Percentiles rank a stretch among this genome's conserved stretches.
Conservation (phyloP, 2,888 invertebrate species). For the Eutolmus rufibarbis region DNA sequence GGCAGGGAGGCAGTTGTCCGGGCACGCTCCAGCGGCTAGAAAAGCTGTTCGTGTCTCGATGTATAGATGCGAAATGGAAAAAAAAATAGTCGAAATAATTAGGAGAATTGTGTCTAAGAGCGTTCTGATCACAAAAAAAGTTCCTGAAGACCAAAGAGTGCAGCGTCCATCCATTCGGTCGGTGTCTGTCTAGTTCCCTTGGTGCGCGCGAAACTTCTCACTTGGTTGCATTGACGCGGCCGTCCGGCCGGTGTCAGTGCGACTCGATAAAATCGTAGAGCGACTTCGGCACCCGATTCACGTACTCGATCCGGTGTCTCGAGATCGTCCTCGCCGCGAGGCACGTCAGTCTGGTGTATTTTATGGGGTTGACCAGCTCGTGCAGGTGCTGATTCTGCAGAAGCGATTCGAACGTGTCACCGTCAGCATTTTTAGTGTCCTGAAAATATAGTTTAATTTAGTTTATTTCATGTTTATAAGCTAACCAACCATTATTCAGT, state of each 20-base stretch:
- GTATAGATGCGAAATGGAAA: not conserved
- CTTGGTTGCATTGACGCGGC: not conserved
- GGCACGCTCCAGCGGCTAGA: not conserved
- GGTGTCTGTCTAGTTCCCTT: slow-evolving; percentile 4
- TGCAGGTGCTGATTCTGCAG: slow-evolving; percentile 70
- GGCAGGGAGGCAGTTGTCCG: not conserved
- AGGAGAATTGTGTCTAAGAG: not conserved
- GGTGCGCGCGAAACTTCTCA: slow-evolving; percentile 22
- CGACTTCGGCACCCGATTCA: slow-evolving; percentile 66
- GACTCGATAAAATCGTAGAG: slow-evolving; percentile 63
- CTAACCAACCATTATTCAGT: too few species aligned
- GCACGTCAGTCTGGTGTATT: slow-evolving; percentile 83
- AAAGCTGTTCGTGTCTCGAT: not conserved
- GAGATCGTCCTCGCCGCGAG: slow-evolving; percentile 84
- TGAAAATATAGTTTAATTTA: slow-evolving; percentile 43
- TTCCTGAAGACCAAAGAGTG: slow-evolving; percentile 2
- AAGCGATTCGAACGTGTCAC: slow-evolving; percentile 77
- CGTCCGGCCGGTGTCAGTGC: slow-evolving; percentile 52
- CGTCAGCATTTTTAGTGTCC: slow-evolving; percentile 75
- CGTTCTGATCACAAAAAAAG: slow-evolving; percentile 27
- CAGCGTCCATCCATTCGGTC: not conserved
- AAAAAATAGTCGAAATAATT: not conserved
- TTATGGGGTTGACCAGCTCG: slow-evolving; percentile 76
- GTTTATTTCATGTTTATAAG: not conserved
- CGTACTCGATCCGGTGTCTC: slow-evolving; percentile 72